Conservation (phyloP, 2,113 vertebrate genomes). For the Podarcis cretensis region DNA sequence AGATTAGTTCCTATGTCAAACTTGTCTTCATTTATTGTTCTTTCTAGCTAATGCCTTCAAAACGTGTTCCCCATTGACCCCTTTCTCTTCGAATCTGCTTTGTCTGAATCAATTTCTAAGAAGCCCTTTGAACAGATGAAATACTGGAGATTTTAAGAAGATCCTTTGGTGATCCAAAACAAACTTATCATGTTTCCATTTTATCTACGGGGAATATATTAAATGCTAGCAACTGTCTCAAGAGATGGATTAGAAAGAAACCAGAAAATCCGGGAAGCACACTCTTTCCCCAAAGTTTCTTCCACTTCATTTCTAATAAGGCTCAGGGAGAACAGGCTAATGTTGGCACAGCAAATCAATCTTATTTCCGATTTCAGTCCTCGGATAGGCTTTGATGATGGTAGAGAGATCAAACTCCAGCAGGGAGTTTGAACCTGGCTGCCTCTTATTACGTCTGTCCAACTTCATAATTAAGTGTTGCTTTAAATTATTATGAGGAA, state of each 20-base stretch:
- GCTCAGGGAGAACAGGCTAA: background rate
- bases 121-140: background rate
- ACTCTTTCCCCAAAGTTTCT: background rate
- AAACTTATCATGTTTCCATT: background rate
- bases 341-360: no score
- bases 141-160: background rate
- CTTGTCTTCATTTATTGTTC: background rate
- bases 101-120: background rate
- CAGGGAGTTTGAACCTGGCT: background rate
- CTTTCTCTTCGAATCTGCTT: background rate
- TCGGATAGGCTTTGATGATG: background rate
- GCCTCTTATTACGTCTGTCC: constrained; percentile 19
- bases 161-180: background rate
- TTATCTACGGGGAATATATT: background rate
- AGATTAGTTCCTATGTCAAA: background rate
- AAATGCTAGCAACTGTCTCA: background rate
- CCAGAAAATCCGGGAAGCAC: background rate
- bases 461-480: constrained; percentile 47
- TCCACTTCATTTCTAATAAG: background rate
- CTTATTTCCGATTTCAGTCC: background rate
- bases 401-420: background rate
- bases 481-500: background rate
- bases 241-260: background rate
- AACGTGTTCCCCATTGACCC: background rate
- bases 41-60: background rate